Base-by-base conservation (phyloP, 37 sponge, comb jelly and placozoan species). In the Bolinopsis microptera region DNA sequence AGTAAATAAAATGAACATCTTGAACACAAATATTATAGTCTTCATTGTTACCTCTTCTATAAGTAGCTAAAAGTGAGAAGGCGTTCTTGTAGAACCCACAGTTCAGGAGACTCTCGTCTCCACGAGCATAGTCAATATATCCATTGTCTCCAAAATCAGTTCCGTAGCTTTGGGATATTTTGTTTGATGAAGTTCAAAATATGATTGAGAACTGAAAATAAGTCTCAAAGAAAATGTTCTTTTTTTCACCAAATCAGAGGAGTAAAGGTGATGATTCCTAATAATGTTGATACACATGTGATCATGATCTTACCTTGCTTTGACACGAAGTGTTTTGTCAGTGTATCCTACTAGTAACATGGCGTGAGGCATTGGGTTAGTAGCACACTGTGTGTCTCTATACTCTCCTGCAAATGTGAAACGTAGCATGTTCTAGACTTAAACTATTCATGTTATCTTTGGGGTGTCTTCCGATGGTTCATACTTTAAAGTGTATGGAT, bases 291-390 rank as follows among this genome's bases (percentile, higher is more conserved):
- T n/a, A n/a, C n/a, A n/a, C n/a, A n/a, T n/a, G n/a, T n/a, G n/a
- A n/a, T n/a, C n/a, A n/a, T n/a, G n/a, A n/a, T n/a, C 21, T 2
- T 80, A 86, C 90, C 90, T 86, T 0, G 40, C 48, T 41, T 41
- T 39, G 90, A 86, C 61, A 22, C 90, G 40, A 18, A 86, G 61
- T 24, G 90, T 86, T 30, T 35, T 86, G 9, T 38, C 61, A 0
- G 90, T 86, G 90, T 86, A 86, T 21, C 90, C 90, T n/a, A 86
- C 90, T 0, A 86, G 90, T 18, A 86, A 38, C 90, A 86, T 86
- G 2, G 61, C 61, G 61, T 86, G 90, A 5, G 90, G 30, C 28
- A 86, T 16, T 0, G 61, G 21, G 30, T 86, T 38, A 0, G 36
- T 3, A 0, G 28, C 40, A 86, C 90, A 86, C 48, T 40, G 13